Evolutionary conservation across 2,888 invertebrate genomes (phyloP), one percentile per base, ranked within the genome.

Genomic region (Tiphia femorata): DNA sequence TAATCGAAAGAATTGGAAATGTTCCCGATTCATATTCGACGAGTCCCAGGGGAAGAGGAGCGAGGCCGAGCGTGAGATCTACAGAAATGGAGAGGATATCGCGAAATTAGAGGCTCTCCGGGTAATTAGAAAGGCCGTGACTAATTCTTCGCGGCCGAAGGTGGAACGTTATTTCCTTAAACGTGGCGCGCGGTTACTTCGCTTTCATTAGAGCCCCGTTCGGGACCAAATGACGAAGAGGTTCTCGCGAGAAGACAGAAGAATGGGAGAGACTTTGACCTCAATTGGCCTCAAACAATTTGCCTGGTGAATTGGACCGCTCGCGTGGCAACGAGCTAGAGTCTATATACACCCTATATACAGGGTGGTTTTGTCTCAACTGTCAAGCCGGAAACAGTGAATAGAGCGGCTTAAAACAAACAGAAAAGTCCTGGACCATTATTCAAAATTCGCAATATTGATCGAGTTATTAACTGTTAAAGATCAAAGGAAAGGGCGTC

Each of bases 121-220:
- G 49, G 70, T 64, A 70, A 69, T 69, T 69, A 70, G 63, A 30
- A 46, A 47, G 51, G 61, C 46, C 46, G 54, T 46, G 60, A 48
- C 49, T 58, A 65, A 69, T 70, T 63, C 61, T 58, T 54, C 56
- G 44, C 12, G n/a, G 19, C n/a, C 6, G 43, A 25, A 56, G 29
- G 51, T 35, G 46, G 42, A 16, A 46, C 52, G 64, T n/a, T 46
- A 58, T 64, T 62, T 60, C 52, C 66, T 63, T 56, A 56, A 70
- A 66, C 70, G 46, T 57, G 58, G 43, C 51, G 51, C 19, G 63
- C 55, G 43, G 63, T n/a, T 72, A 67, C 65, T 71, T 71, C 70
- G 64, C 67, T 65, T 64, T 65, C 62, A 67, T 72, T 72, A 67
- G 67, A 63, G 40, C 37, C 37, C 44, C 27, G 54, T 30, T 52